Evolutionary conservation across 2,113 vertebrate genomes (phyloP).

Genomic region (Tragulus kanchil): DNA sequence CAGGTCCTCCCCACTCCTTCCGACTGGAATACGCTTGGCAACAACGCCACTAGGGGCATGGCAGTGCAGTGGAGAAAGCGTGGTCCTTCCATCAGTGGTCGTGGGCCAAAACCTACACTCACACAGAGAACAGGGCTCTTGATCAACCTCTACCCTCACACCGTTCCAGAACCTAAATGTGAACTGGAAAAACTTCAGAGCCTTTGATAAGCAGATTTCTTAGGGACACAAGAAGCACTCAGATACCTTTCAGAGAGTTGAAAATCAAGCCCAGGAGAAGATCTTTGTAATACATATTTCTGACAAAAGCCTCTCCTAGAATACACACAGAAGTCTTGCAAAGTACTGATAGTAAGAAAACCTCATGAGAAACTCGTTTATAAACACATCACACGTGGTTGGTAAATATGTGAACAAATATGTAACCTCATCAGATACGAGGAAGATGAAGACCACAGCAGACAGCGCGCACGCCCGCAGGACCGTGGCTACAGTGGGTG

Average conservation of each 20-base stretch:
- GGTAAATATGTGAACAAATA: neutral
- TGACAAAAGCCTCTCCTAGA: neutral
- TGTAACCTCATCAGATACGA: neutral
- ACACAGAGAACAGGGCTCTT: neutral
- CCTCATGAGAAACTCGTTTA: neutral
- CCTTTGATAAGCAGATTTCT: conserved; percentile 6
- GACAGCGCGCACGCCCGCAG: neutral
- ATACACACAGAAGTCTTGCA: neutral
- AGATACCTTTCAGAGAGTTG: neutral
- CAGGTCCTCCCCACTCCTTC: neutral
- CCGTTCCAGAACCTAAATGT: neutral
- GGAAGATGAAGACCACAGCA: neutral
- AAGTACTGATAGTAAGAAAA: neutral
- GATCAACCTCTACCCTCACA: neutral
- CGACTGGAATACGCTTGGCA: too few species aligned
- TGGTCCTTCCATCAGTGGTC: neutral
- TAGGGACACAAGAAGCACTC: conserved; percentile 3
- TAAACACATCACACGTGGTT: neutral
- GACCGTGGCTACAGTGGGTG: neutral
- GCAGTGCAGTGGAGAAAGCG: neutral
- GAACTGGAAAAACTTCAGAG: conserved; percentile 26
- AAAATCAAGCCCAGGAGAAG: neutral
- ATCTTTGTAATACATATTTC: neutral
- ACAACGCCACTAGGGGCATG: neutral
- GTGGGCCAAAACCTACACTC: neutral